phyloP scores from a whole-genome alignment of 1,140 invertebrate species.

The Nomia melanderi region DNA sequence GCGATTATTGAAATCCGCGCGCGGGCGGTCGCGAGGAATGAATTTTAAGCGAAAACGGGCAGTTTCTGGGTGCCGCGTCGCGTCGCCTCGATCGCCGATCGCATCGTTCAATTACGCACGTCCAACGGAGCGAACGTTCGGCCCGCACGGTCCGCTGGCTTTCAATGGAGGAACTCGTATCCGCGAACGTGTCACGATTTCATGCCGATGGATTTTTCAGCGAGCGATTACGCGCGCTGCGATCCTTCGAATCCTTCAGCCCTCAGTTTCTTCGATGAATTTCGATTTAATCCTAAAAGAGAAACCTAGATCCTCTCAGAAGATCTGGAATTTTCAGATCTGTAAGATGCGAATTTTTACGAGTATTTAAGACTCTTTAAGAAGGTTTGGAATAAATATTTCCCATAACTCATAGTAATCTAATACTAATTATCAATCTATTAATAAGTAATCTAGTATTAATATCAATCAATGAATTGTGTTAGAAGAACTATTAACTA shows the following conservation, averaged over 20 bases:
- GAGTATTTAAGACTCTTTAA: too few species aligned
- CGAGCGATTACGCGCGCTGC: not conserved
- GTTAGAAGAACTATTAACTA: too few species aligned
- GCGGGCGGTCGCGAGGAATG: not conserved
- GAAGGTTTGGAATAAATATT: too few species aligned
- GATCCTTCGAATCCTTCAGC: too few species aligned
- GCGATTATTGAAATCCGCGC: slow-evolving; percentile 27
- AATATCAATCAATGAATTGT: too few species aligned
- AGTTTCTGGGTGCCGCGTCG: slow-evolving; percentile 7
- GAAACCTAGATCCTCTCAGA: too few species aligned
- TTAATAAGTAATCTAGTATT: too few species aligned
- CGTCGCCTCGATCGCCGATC: not conserved
- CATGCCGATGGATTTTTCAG: slow-evolving; percentile 20
- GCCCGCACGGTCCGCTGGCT: not conserved
- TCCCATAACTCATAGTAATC: too few species aligned
- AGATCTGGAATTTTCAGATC: too few species aligned
- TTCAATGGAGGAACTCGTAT: slow-evolving; percentile 1
- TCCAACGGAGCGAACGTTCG: slow-evolving; percentile 9
- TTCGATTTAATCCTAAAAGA: too few species aligned
- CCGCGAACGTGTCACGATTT: not conserved
- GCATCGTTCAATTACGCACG: slow-evolving; percentile 28
- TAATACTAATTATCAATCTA: too few species aligned
- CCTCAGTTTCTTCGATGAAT: slow-evolving; percentile 33
- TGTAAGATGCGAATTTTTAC: too few species aligned
- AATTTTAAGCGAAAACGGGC: slow-evolving; percentile 18